Evolutionary conservation across 2,113 vertebrate species (phyloP).

Genomic region (Colistium nudipinnis): DNA sequence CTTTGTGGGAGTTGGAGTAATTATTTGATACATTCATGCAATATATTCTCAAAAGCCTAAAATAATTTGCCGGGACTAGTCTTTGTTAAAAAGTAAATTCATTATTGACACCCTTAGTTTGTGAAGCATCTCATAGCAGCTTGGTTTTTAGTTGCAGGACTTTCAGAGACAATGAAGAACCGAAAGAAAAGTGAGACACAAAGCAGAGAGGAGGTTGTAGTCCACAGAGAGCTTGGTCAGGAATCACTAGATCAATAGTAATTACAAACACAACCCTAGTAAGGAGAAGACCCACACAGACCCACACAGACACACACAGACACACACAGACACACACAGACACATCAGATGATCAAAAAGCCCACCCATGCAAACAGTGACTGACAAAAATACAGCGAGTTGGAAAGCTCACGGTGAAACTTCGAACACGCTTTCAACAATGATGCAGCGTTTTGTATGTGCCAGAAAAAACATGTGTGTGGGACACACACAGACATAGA

Average conservation of each 20-base stretch:
- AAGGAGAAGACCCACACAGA: slow-evolving; percentile 19
- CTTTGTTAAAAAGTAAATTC: neutral
- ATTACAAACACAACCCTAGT: slow-evolving; percentile 41
- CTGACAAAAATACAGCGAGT: slow-evolving; percentile 29
- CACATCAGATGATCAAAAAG: slow-evolving; percentile 13
- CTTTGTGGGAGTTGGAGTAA: no score
- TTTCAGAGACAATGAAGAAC: neutral
- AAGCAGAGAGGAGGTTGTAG: slow-evolving; percentile 14
- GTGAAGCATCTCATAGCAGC: neutral
- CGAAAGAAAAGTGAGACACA: slow-evolving; percentile 12
- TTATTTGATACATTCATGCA: no score
- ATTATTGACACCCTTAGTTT: slow-evolving; percentile 3
- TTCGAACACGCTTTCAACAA: slow-evolving; percentile 22
- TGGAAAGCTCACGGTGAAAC: slow-evolving; percentile 32
- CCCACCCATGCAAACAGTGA: slow-evolving; percentile 30
- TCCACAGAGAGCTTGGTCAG: slow-evolving; percentile 39
- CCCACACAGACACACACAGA: slow-evolving; percentile 20
- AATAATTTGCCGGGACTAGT: neutral
- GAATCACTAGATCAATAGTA: slow-evolving; percentile 59
- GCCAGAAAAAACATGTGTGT: slow-evolving; percentile 1
- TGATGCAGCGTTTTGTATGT: slow-evolving; percentile 9
- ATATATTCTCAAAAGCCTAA: neutral
- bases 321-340: slow-evolving; percentile 17
- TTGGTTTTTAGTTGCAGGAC: neutral
- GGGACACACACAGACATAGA: neutral